Conservation (phyloP, 1,140 invertebrate species). For the Parapsyche elsis region DNA sequence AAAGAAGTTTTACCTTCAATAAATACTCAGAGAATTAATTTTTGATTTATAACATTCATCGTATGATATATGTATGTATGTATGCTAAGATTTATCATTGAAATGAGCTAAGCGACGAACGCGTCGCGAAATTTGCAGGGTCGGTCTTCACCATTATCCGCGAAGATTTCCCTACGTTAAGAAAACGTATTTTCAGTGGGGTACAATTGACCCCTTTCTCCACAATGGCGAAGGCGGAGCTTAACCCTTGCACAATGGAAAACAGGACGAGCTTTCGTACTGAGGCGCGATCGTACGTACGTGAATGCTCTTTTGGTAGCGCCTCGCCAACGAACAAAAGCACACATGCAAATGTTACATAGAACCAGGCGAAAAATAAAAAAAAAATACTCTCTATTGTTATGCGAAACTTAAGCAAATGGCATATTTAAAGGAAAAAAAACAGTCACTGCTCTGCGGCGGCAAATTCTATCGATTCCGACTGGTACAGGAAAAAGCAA, state of each 20-base stretch:
- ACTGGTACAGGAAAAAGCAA: no score
- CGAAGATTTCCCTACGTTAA: slow-evolving; percentile 19
- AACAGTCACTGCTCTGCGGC: background rate
- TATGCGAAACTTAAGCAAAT: background rate
- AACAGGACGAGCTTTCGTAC: slow-evolving; percentile 5
- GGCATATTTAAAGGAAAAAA: background rate
- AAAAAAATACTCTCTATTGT: slow-evolving; percentile 12
- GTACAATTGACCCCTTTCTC: slow-evolving; percentile 35
- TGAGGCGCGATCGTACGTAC: background rate
- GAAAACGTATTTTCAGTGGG: slow-evolving; percentile 31
- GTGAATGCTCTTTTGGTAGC: slow-evolving; percentile 26
- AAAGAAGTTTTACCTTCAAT: no score
- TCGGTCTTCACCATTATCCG: background rate
- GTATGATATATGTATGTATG: no score
- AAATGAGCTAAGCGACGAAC: background rate
- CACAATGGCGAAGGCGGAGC: slow-evolving; percentile 32
- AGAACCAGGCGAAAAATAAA: background rate
- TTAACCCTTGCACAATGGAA: slow-evolving; percentile 3
- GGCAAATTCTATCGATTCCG: no score
- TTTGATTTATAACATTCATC: no score
- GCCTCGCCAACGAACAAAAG: slow-evolving; percentile 14
- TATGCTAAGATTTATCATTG: no score
- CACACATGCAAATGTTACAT: slow-evolving; percentile 27
- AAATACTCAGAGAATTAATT: no score
- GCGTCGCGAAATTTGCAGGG: background rate